Conservation (phyloP, 2,888 invertebrate genomes). For the Tineola bisselliella region DNA sequence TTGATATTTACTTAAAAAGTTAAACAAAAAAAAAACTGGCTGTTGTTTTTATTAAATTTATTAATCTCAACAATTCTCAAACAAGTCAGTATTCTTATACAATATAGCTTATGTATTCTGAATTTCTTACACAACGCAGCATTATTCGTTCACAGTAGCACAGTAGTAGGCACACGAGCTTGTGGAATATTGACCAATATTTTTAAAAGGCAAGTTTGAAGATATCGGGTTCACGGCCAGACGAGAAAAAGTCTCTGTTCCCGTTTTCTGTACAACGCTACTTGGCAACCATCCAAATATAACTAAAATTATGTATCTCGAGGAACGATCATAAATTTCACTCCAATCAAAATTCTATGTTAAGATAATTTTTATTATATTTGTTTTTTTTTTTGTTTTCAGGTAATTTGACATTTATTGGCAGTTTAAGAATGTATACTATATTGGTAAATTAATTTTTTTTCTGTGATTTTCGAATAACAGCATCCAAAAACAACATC, state of each 20-base stretch:
- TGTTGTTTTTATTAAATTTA: too few species aligned
- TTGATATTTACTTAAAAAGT: too few species aligned
- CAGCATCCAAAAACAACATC: too few species aligned
- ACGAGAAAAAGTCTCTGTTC: constrained; percentile 5
- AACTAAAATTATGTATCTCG: background rate
- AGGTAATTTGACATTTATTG: constrained; percentile 2
- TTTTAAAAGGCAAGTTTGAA: background rate
- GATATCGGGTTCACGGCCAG: constrained; percentile 8
- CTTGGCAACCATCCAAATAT: constrained; percentile 4
- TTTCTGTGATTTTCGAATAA: too few species aligned
- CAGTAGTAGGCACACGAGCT: too few species aligned
- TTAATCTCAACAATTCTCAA: too few species aligned
- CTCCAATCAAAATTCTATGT: constrained; percentile 5
- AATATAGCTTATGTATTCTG: background rate
- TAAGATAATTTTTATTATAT: background rate
- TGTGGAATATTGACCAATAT: constrained; percentile 1
- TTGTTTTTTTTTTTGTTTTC: background rate
- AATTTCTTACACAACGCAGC: background rate
- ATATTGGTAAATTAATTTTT: background rate
- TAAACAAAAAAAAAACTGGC: too few species aligned
- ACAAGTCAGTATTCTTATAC: too few species aligned
- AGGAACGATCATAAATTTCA: constrained; percentile 1
- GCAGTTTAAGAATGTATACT: background rate
- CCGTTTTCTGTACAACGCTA: constrained; percentile 1
- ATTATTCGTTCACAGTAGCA: background rate